Evolutionary conservation across 2,797 vertebrate species (phyloP).

Genomic region (Betta splendens): DNA sequence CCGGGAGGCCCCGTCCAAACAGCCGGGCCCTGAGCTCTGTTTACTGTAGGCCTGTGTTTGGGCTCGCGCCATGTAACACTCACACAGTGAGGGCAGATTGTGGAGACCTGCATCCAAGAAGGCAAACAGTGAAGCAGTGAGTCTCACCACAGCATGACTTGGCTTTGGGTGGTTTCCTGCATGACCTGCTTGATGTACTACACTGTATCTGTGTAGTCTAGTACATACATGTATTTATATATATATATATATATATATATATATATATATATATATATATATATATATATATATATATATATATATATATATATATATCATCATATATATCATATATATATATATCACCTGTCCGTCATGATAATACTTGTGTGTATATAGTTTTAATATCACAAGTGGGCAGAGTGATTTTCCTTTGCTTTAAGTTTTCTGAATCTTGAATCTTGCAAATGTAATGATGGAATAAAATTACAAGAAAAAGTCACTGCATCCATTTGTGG

Average conservation of each 20-base stretch:
- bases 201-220: too few relatives aligned
- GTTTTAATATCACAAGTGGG: too few relatives aligned
- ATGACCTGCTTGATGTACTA: constrained; percentile 2
- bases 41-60: constrained; percentile 75
- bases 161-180: constrained; percentile 47
- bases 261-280: too few relatives aligned
- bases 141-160: constrained; percentile 64
- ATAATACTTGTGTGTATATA: too few relatives aligned
- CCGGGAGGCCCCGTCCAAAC: constrained; percentile 75
- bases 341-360: too few relatives aligned
- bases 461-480: not conserved
- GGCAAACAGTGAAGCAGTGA: constrained; percentile 78
- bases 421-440: too few relatives aligned
- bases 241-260: too few relatives aligned
- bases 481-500: constrained; percentile 3
- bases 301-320: too few relatives aligned
- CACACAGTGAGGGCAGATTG: constrained; percentile 73
- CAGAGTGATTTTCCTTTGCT: too few relatives aligned
- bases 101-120: constrained; percentile 72
- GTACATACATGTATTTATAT: too few relatives aligned
- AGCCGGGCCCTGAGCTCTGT: constrained; percentile 63
- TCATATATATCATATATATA: too few relatives aligned
- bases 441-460: constrained; percentile 4
- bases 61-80: constrained; percentile 77
- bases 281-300: too few relatives aligned